Base-by-base conservation (phyloP, 2,888 invertebrate species). In the Vannuccia rotundouncinata region DNA sequence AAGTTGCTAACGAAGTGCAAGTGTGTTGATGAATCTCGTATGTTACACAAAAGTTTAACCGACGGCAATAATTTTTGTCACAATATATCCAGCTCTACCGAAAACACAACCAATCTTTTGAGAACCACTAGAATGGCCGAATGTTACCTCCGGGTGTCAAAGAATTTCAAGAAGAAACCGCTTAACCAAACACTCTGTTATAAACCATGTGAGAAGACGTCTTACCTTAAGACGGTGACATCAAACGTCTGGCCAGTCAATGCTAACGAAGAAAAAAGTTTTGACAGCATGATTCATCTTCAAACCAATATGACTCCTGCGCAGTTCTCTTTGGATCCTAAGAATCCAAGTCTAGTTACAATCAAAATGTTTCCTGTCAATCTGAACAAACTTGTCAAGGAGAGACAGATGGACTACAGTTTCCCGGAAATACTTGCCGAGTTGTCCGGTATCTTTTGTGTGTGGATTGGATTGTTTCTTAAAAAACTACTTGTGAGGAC, bases 151-250 rank as follows among this genome's bases (percentile, higher is more conserved):
- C 66, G 66, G 25, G 22, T 66, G 10, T 66, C 17, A 27, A 5
- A 22, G 2, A 13, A 5, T 17, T 66, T 66, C 25, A 66, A 66
- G 2, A 17, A 22, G 2, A 66, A 66, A 22, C 66, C 66, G 25
- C 10, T 66, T 22, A 66, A 66, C 25, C 66, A 27, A 2, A 27
- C 13, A 5, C 2, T 22, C 10, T 66, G 66, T 27, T 66, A 22
- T 2, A 66, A 5, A 22, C 66, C 66, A n/a, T 66, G 66, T 22
- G 22, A 66, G 25, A 5, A 22, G 25, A 22, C 25, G 2, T 66
- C 66, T 22, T 66, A 66, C 25, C 66, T 66, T 5, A 66, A 22
- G 66, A 66, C 66, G 10, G 66, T 66, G 66, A 66, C 66, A 66
- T 2, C 66, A 5, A 5, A 66, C 25, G 66, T 66, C 2, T 66